Evolutionary conservation across 2,113 vertebrate species (phyloP), one percentile per base, ranked within the genome.

Genomic region (Brachyistius frenatus): DNA sequence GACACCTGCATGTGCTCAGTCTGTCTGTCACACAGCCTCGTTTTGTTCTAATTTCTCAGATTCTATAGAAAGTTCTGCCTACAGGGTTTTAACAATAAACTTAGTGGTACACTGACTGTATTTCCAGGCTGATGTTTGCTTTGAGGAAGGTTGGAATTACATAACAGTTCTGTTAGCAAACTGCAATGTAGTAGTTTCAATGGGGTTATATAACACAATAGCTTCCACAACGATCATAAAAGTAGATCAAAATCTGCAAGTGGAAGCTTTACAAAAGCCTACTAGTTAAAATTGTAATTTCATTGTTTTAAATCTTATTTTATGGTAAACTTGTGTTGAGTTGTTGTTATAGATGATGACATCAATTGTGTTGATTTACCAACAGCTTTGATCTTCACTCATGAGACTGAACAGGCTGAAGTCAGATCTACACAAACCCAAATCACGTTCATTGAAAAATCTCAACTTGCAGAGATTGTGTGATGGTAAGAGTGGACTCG

Each of bases 1-100:
- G 88, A 91, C 94, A 95, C 93, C 94, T 94, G 94, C 93, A 80
- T 75, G 88, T 80, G 73, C 88, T 95, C 91, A 92, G 85, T 81
- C 52, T 93, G 89, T 83, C 89, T 91, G 86, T 89, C 70, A 86
- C 5, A 9, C 58, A 1, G 72, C 66, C 23, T 23, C 23, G 23
- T 23, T 88, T 86, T 86, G 73, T 82, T 89, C 66, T 86, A 86
- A 88, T 87, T 80, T 66, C 80, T 82, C 72, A 10, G 80, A 83
- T 86, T 66, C 86, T 64, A 87, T 30, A 65, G 82, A 66, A 84
- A 47, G 7, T 50, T 52, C 65, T 72, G 71, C 68, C 77, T 39
- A 66, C 55, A 61, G 78, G 62, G 50, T 41, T 69, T 81, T 81
- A 89, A 87, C 86, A 80, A 87, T 75, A 80, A 88, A 87, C 76